Evolutionary conservation across 2,113 vertebrate genomes (phyloP).

Genomic region (Chaetodon trifascialis): DNA sequence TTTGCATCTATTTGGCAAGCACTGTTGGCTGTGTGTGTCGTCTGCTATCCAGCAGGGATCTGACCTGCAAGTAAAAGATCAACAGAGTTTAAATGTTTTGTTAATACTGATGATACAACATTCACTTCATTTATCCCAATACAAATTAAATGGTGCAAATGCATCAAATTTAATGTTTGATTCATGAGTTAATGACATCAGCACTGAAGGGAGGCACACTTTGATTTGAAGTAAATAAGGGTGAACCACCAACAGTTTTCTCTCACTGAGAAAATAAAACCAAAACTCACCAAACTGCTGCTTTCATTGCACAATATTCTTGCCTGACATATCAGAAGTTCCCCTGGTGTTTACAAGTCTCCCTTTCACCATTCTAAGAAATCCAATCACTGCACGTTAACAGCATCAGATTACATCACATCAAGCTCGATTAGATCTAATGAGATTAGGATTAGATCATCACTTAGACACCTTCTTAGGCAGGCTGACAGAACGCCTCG

Average conservation of each 20-base stretch:
- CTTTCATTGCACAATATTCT: not conserved
- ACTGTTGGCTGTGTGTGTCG: not conserved
- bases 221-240: not conserved
- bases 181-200: not conserved
- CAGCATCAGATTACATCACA: slow-evolving; percentile 47
- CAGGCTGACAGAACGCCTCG: not conserved
- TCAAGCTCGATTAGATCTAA: slow-evolving; percentile 51
- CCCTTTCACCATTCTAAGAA: slow-evolving; percentile 9
- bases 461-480: slow-evolving; percentile 55
- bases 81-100: not conserved
- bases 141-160: not conserved
- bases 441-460: slow-evolving; percentile 52
- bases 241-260: not conserved
- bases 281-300: not conserved
- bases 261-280: not conserved
- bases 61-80: not conserved
- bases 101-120: not conserved
- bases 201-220: not conserved
- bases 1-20: slow-evolving; percentile 40
- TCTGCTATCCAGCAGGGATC: slow-evolving; percentile 1
- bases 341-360: not conserved
- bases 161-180: not conserved
- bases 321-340: not conserved
- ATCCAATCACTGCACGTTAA: slow-evolving; percentile 52
- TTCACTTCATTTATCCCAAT: not conserved